A percentile compares a stretch with the other conserved stretches of the same genome.
phyloP scores from a whole-genome alignment of 2,888 invertebrate species.

The Mesorhabditis spiculigera region DNA sequence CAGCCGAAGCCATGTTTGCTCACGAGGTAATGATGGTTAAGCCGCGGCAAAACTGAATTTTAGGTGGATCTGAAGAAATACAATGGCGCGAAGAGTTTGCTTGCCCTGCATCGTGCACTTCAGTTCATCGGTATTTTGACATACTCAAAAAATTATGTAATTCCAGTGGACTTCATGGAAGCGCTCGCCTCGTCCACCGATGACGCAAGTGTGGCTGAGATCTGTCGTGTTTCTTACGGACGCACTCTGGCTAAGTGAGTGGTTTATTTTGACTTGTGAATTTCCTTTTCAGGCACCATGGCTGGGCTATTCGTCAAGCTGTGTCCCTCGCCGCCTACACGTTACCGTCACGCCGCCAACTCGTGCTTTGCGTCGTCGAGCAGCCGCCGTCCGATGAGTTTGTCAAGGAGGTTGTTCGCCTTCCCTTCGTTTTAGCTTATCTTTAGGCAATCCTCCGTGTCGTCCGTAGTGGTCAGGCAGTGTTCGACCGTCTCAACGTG shows the following conservation, averaged over 20 bases:
- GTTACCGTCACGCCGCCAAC: slow-evolving; percentile 26
- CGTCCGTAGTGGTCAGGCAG: slow-evolving; percentile 22
- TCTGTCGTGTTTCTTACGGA: slow-evolving; percentile 32
- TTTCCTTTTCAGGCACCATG: slow-evolving; percentile 28
- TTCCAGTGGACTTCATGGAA: slow-evolving; percentile 25
- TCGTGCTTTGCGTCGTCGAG: slow-evolving; percentile 28
- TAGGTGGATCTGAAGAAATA: neutral
- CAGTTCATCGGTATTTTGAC: neutral
- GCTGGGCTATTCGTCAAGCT: slow-evolving; percentile 34
- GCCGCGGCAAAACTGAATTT: neutral
- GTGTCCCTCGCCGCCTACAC: slow-evolving; percentile 36
- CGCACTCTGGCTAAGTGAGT: slow-evolving; percentile 28
- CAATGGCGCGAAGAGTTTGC: neutral
- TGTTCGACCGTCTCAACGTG: slow-evolving; percentile 19
- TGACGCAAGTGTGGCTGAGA: slow-evolving; percentile 25
- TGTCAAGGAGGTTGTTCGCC: slow-evolving; percentile 11
- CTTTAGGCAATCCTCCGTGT: slow-evolving; percentile 17
- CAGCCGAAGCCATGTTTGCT: slow-evolving; percentile 15
- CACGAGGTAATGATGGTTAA: slow-evolving; percentile 11
- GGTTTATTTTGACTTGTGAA: neutral
- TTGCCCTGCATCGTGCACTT: neutral
- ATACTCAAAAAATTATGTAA: neutral
- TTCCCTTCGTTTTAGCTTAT: neutral
- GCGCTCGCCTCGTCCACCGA: slow-evolving; percentile 14
- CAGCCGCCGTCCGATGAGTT: slow-evolving; percentile 10